Evolutionary conservation across 2,888 invertebrate genomes (phyloP).

Genomic region (Tipula lateralis): DNA sequence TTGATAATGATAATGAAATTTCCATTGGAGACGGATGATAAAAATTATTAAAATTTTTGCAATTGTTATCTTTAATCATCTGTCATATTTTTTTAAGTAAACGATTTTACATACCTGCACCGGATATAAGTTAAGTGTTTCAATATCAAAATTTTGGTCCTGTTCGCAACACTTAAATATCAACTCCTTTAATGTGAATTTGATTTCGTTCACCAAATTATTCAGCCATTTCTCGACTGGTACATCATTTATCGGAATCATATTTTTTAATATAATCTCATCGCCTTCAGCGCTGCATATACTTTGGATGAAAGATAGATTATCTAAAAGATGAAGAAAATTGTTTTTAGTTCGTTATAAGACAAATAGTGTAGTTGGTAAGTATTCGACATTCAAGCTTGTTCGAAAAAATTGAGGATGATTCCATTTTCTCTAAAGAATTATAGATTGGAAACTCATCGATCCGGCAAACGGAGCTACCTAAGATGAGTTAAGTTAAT

Average conservation of each 20-base stretch:
- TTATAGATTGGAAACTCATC: too few relatives aligned
- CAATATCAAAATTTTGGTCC: conserved; percentile 53
- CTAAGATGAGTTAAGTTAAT: too few relatives aligned
- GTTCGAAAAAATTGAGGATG: too few relatives aligned
- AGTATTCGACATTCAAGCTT: background rate
- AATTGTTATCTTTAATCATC: background rate
- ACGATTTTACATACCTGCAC: conserved; percentile 43
- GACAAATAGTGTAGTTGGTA: background rate
- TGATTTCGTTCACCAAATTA: conserved; percentile 78
- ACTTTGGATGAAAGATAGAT: conserved; percentile 60
- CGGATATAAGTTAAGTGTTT: conserved; percentile 49
- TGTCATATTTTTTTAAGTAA: background rate
- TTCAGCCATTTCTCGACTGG: conserved; percentile 47
- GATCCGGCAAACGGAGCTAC: too few relatives aligned
- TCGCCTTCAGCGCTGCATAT: conserved; percentile 52
- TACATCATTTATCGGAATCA: conserved; percentile 43
- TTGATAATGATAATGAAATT: background rate
- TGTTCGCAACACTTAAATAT: conserved; percentile 55
- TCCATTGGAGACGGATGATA: background rate
- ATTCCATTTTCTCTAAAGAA: too few relatives aligned
- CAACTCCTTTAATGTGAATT: conserved; percentile 64
- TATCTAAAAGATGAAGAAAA: conserved; percentile 52
- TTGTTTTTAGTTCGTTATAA: background rate
- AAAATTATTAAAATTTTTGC: background rate
- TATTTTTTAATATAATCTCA: conserved; percentile 40